Base-by-base conservation (phyloP, 2,888 invertebrate species). In the Melipona beecheii region DNA sequence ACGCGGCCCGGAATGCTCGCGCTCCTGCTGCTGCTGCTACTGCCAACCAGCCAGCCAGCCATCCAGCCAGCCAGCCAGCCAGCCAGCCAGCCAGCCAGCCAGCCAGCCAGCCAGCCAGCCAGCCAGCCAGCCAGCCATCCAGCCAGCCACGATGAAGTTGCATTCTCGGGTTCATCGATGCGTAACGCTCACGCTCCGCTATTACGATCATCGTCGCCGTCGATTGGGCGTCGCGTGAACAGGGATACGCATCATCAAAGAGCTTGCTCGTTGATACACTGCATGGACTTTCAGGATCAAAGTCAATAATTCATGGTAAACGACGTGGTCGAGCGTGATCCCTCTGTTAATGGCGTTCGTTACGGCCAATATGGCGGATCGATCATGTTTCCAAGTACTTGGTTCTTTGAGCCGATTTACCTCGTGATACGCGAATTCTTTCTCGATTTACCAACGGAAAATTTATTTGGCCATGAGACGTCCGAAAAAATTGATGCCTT, bases 101-200 rank as follows among this genome's bases (percentile, higher is more conserved):
- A 27, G 27, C 27, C 27, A n/a, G 31, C 83, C 60, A 49, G 77
- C 82, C 74, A 73, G 86, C 82, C 86, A 77, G 84, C 88, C 80
- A 78, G 87, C 82, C 86, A 77, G 83, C 88, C 80, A 78, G 24
- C 83, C 60, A 43, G 77, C 82, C 75, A 36, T 82, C 27, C 27
- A 27, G 27, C 27, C 27, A 77, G 84, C 89, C 80, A 78, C 81
- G 85, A 90, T 90, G 89, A 90, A 90, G 90, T 89, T 89, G 89
- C 90, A 89, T 89, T 87, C 89, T 89, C 85, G 64, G 70, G 78
- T 72, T 84, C 89, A 82, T 86, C 86, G 89, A 87, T 85, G 89
- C 89, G 83, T 86, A 88, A 89, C 86, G 84, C 78, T 75, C 78
- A 83, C 78, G 66, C 50, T 68, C 78, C 75, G 82, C 66, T 81